Conservation (phyloP, 2,113 vertebrate species). For the Tragelaphus buxtoni region DNA sequence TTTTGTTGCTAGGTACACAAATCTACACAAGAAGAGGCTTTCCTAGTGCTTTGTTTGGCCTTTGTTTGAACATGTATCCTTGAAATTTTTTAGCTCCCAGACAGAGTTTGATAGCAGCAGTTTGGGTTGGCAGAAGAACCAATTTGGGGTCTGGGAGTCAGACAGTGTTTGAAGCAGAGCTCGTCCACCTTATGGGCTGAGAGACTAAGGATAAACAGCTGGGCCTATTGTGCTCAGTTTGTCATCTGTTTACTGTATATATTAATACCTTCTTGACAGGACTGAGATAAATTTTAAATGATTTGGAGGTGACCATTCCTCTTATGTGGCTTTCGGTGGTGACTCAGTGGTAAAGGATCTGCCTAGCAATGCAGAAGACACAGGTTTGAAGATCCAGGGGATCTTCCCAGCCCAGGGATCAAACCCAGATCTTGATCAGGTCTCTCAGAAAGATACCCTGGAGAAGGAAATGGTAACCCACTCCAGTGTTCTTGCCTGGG, state of each 20-base stretch:
- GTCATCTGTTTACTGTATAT: not conserved
- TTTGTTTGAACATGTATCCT: not conserved
- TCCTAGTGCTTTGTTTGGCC: not conserved
- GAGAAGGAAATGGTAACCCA: not conserved
- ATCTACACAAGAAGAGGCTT: not conserved
- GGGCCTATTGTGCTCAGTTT: not conserved
- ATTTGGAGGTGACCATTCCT: not conserved
- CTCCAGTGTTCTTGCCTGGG: not conserved
- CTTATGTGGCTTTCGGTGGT: not conserved
- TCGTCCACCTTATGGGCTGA: not conserved
- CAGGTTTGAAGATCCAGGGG: not conserved
- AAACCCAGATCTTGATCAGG: not conserved
- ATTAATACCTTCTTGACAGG: not conserved
- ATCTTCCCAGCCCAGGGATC: not conserved
- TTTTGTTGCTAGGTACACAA: not conserved
- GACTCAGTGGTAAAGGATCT: not conserved
- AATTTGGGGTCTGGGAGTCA: not conserved
- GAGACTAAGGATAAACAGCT: not conserved
- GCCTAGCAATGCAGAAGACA: not conserved
- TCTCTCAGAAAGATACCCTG: not conserved
- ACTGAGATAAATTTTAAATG: not conserved
- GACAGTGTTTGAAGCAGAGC: not conserved
- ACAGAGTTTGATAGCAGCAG: not conserved
- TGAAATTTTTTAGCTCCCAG: not conserved
- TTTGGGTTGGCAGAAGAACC: not conserved